Evolutionary conservation across 2,113 vertebrate genomes (phyloP).

Genomic region (Lamprotornis superbus): DNA sequence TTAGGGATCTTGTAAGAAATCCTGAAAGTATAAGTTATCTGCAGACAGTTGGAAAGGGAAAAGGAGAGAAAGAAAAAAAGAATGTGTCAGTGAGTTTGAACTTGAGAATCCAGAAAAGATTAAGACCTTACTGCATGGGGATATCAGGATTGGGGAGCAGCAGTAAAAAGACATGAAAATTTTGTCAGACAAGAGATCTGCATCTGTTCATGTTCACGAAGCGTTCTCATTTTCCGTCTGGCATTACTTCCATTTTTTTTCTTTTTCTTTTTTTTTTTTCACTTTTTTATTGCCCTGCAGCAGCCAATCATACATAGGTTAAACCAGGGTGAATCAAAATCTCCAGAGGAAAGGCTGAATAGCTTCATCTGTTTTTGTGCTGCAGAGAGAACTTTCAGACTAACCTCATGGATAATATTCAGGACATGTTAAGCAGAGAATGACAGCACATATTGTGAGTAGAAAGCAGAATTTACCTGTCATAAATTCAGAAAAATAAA

Average conservation of each 20-base stretch:
- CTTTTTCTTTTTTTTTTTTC: background rate
- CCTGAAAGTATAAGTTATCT: background rate
- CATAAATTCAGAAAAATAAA: background rate
- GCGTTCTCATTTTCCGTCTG: background rate
- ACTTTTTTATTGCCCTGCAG: background rate
- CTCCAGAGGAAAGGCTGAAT: background rate
- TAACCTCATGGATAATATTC: background rate
- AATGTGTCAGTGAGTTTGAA: background rate
- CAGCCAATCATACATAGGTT: background rate
- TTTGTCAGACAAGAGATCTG: background rate
- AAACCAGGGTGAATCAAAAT: background rate
- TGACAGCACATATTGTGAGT: background rate
- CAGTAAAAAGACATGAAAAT: conserved; percentile 7
- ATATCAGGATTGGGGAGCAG: background rate
- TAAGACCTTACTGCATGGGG: background rate
- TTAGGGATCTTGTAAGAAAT: conserved; percentile 16
- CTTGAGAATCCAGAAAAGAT: background rate
- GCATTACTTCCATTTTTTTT: background rate
- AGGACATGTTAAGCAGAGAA: background rate
- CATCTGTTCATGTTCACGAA: background rate
- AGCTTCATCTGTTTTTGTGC: background rate
- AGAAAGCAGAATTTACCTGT: background rate
- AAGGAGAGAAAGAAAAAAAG: background rate
- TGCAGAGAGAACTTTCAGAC: background rate
- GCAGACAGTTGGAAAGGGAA: background rate